Evolutionary conservation across 2,797 vertebrate species (phyloP).

Genomic region (Rhinogobio ventralis): DNA sequence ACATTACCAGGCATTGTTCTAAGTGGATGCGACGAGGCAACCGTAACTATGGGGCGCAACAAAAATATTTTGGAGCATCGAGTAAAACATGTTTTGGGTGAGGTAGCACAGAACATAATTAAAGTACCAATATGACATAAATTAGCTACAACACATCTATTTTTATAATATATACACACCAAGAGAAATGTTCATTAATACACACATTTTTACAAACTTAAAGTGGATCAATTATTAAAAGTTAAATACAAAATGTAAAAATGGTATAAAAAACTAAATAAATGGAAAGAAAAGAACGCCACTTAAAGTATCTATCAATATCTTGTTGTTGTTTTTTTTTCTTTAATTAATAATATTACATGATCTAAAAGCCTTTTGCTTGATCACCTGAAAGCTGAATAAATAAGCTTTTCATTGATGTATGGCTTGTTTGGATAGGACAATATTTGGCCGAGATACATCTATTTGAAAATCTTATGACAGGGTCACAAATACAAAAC

Average conservation of each 20-base stretch:
- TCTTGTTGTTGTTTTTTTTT: background rate
- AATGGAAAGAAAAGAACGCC: background rate
- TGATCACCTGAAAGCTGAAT: no score
- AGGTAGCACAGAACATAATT: background rate
- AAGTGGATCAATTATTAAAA: background rate
- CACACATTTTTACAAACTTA: background rate
- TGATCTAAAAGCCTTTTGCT: background rate
- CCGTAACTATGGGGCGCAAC: constrained; percentile 54
- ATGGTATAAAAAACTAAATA: background rate
- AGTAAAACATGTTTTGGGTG: background rate
- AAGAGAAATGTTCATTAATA: background rate
- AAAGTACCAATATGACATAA: background rate
- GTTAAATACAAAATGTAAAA: background rate
- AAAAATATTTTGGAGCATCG: constrained; percentile 37
- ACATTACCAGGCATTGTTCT: constrained; percentile 64
- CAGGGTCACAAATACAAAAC: background rate
- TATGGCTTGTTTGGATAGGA: no score
- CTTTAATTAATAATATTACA: background rate
- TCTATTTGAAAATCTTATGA: no score
- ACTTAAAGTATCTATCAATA: background rate
- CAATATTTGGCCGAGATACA: no score
- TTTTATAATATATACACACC: background rate
- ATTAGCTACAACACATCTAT: background rate
- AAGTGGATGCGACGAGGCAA: constrained; percentile 47
- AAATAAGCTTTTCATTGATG: no score